Base-by-base conservation (phyloP, 2,888 invertebrate genomes). In the Hydrotaea cyrtoneurina region DNA sequence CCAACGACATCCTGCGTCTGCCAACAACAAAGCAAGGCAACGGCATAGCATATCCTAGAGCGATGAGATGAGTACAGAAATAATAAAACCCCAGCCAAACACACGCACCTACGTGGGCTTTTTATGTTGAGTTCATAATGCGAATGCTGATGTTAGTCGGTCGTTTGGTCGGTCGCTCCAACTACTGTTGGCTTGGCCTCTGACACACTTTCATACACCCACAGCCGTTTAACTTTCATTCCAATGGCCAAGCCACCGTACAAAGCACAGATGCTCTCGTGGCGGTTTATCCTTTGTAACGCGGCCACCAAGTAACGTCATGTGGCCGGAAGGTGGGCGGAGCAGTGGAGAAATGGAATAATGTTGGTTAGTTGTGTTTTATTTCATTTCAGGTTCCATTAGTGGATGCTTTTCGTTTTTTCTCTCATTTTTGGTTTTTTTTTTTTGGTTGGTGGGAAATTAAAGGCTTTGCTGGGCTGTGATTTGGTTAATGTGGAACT, bases 51-150 rank as follows among this genome's bases (percentile, higher is more conserved):
- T 23, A 21, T 57, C 57, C 73, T 73, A n/a, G n/a, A n/a, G n/a
- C n/a, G 73, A 31, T 31, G 21, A 57, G 59, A 21, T 73, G 50
- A 13, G 26, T 53, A 57, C 31, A 39, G 36, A 73, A 57, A 57
- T 57, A 57, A 57, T 73, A 57, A 57, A 46, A n/a, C 23, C n/a
- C 57, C 59, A 55, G 50, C n/a, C 23, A 69, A 15, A 69, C 15
- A 46, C 23, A 39, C 55, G 23, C 46, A 53, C n/a, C 69, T 19
- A 15, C 36, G 36, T n/a, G 31, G 46, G 69, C 23, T 46, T 23
- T 39, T 46, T 17, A 23, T 23, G 46, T 69, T 69, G 43, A 69
- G 23, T 23, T 46, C 46, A 23, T 46, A 17, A 69, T 23, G 23
- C 23, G 36, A 19, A 17, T 36, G n/a, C n/a, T 50, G n/a, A n/a